Evolutionary conservation across 2,888 invertebrate species (phyloP).

Genomic region (Oxyteleia sp.): DNA sequence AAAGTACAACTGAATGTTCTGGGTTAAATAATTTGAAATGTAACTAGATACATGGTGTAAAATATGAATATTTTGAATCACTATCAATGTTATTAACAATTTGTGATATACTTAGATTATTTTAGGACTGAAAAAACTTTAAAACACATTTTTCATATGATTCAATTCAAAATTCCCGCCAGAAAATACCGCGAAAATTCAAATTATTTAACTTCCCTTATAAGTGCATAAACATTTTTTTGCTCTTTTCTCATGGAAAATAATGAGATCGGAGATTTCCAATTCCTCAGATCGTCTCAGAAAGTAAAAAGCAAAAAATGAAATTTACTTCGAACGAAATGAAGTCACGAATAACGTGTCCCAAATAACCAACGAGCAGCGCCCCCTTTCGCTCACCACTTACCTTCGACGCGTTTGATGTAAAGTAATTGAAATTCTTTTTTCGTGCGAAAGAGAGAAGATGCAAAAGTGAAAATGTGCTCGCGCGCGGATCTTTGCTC

Average conservation of each 20-base stretch:
- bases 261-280: background rate
- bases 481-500: constrained; percentile 48
- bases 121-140: too few relatives aligned
- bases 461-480: constrained; percentile 56
- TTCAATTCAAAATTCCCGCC: background rate
- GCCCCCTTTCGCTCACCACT: constrained; percentile 34
- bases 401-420: constrained; percentile 53
- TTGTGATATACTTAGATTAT: too few relatives aligned
- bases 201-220: background rate
- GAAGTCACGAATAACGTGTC: constrained; percentile 47
- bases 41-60: too few relatives aligned
- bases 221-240: background rate
- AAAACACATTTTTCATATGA: too few relatives aligned
- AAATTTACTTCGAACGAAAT: constrained; percentile 32
- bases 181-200: background rate
- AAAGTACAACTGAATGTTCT: too few relatives aligned
- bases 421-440: constrained; percentile 70
- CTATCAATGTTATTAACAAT: too few relatives aligned
- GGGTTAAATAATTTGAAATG: too few relatives aligned
- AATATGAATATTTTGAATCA: too few relatives aligned
- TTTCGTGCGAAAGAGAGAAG: constrained; percentile 36
- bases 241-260: background rate
- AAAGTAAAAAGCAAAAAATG: constrained; percentile 12
- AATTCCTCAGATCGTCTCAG: background rate
- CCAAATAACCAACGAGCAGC: constrained; percentile 46